Percentiles rank a stretch among this genome's conserved stretches.
Evolutionary conservation across 2,888 invertebrate species (phyloP).

Genomic region (Habrosyne pyritoides): DNA sequence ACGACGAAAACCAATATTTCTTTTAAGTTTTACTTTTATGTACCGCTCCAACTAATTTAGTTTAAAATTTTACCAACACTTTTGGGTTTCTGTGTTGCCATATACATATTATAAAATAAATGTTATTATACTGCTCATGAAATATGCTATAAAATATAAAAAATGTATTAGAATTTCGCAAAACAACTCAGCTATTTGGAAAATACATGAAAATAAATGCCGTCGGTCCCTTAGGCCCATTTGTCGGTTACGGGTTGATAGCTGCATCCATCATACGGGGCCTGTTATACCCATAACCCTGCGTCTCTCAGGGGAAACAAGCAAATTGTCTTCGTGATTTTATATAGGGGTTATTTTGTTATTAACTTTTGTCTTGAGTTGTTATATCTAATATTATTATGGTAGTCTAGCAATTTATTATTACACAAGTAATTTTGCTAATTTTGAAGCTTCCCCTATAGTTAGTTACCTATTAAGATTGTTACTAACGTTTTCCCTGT

Average conservation of each 20-base stretch:
- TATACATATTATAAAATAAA: not conserved
- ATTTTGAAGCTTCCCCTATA: no score
- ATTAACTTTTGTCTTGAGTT: not conserved
- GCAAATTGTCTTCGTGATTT: slow-evolving; percentile 17
- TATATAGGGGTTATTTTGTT: not conserved
- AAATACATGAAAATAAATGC: slow-evolving; percentile 9
- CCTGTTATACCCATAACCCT: slow-evolving; percentile 10
- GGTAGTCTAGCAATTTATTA: not conserved
- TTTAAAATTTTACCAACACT: no score
- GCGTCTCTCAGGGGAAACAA: slow-evolving; percentile 12
- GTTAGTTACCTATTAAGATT: no score
- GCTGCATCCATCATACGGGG: slow-evolving; percentile 22
- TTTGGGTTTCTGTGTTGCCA: no score
- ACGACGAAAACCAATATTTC: no score
- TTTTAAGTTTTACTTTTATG: no score
- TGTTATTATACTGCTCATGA: not conserved
- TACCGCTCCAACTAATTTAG: no score
- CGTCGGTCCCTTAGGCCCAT: slow-evolving; percentile 17
- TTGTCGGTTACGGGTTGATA: slow-evolving; percentile 12
- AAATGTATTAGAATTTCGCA: not conserved
- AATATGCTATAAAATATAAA: not conserved
- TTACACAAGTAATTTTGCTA: not conserved
- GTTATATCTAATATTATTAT: not conserved
- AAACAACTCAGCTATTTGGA: slow-evolving; percentile 2
- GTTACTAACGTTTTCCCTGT: no score